Evolutionary conservation across 2,113 vertebrate genomes (phyloP), one percentile per base, ranked within the genome.

Genomic region (Gobio gobio): DNA sequence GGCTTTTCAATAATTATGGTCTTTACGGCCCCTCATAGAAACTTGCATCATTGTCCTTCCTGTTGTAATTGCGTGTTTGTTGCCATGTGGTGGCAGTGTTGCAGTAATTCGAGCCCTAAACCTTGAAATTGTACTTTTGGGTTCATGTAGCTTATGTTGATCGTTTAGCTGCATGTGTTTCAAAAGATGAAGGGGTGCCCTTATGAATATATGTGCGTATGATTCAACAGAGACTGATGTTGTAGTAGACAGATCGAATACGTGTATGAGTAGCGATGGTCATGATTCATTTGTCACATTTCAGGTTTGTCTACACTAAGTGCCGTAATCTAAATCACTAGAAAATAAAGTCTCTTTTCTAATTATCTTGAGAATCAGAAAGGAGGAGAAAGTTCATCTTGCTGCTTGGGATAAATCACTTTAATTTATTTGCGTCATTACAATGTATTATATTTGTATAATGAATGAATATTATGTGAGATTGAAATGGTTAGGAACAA

Each of bases 401-500:
- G 76, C 58, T 66, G 36, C 76, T 79, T 76, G 78, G 40, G 51
- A 82, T 9, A 24, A 40, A 77, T 8, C 16, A 20, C 18, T 54
- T n/a, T 77, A 18, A 47, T 61, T 78, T 83, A 64, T 64, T 83
- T 58, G 29, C 64, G 16, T 74, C 16, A 56, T 76, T 13, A n/a
- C 4, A 58, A 58, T 47, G 13, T 36, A 51, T 14, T 78, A 70
- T 59, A 40, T 66, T 16, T 59, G 24, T 22, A 14, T 36, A 33
- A 49, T 14, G 14, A 10, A 43, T 43, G 1, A 1, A 73, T 14
- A 59, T 45, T 24, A 81, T 29, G 18, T 33, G 16, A 26, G 43
- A 22, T 14, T 47, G 24, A 83, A 63, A 58, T 74, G 75, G 20
- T 83, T 51, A 14, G 18, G 26, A 86, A 61, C 73, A 59, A 89